phyloP scores from a whole-genome alignment of 92 coral and sea anemone species.

The Metridium senile region DNA sequence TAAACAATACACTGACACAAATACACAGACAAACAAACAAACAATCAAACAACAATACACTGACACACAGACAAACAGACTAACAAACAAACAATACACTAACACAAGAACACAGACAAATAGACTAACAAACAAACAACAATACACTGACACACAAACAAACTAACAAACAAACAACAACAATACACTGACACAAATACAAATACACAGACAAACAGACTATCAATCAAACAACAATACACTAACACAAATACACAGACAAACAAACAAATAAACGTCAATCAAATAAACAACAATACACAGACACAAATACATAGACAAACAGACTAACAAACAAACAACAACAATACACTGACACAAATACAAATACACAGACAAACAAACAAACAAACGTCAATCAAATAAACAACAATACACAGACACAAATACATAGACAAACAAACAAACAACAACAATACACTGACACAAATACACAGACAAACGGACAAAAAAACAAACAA shows the following conservation, averaged over 20 bases:
- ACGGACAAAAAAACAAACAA: neutral
- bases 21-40: neutral
- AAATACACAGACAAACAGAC: neutral
- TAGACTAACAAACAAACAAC: too few species aligned
- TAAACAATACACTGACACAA: neutral
- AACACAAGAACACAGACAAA: neutral
- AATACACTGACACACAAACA: neutral
- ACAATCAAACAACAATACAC: neutral
- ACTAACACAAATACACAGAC: neutral
- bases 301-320: neutral
- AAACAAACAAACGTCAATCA: neutral
- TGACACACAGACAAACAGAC: neutral
- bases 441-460: neutral
- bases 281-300: neutral
- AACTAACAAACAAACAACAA: neutral
- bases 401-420: neutral
- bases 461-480: neutral
- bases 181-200: neutral
- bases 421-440: neutral
- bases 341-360: too few species aligned
- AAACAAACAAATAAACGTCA: too few species aligned
- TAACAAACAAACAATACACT: neutral
- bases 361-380: too few species aligned
- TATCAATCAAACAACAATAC: too few species aligned
- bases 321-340: too few species aligned